These are phyloP conservation scores for Eupsilia transversa DNA, from an alignment of 2,888 invertebrate genomes.

Conservation along the genomic window DNA sequence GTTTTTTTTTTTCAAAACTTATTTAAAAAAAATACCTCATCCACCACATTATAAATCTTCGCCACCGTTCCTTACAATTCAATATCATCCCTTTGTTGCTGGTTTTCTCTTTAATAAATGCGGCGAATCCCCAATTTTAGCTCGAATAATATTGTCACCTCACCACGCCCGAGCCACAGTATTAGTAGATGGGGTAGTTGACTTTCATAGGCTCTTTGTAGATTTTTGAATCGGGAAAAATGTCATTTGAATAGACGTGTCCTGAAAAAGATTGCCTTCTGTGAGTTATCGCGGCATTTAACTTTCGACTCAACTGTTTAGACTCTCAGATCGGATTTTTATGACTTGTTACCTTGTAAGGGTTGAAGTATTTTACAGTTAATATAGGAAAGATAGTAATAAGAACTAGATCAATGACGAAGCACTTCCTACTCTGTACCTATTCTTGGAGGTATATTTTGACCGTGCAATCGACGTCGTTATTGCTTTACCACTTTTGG, in stretches of 20 bases:
- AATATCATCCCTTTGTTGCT: slow-evolving; percentile 90
- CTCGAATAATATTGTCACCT: slow-evolving; percentile 90
- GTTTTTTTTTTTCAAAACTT: background rate
- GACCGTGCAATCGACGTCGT: background rate
- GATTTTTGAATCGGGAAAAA: slow-evolving; percentile 68
- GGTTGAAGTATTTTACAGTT: background rate
- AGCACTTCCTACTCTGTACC: background rate
- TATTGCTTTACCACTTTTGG: background rate
- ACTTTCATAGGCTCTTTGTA: slow-evolving; percentile 75
- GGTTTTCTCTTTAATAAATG: slow-evolving; percentile 90
- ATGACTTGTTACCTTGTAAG: slow-evolving; percentile 8
- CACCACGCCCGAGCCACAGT: slow-evolving; percentile 65
- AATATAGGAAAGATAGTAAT: background rate
- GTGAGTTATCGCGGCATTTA: slow-evolving; percentile 50
- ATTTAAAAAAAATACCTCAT: slow-evolving; percentile 66
- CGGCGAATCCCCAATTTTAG: slow-evolving; percentile 85
- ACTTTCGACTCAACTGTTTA: slow-evolving; percentile 7
- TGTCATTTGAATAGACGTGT: slow-evolving; percentile 67
- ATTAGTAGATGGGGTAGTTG: slow-evolving; percentile 71
- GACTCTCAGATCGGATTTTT: background rate
- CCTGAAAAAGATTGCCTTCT: slow-evolving; percentile 58
- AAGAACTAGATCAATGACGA: background rate
- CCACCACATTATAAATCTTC: slow-evolving; percentile 65
- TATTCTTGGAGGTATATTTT: background rate
- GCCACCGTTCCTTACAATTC: slow-evolving; percentile 85